These are phyloP conservation scores for Zelostemma sp. DNA, from an alignment of 1,140 invertebrate genomes.

Conservation along the genomic window DNA sequence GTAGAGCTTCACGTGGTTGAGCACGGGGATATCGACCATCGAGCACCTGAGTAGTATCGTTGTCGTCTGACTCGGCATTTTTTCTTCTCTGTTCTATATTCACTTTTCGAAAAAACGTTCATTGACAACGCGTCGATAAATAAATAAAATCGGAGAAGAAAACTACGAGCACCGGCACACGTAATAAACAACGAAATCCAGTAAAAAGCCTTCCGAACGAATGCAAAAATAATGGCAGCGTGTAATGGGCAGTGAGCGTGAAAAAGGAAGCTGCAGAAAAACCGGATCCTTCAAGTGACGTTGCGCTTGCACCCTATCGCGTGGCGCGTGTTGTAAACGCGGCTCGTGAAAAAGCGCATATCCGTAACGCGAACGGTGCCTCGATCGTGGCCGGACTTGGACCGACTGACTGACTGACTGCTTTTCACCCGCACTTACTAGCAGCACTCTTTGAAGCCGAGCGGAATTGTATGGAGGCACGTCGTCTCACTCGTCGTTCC, in stretches of 20 bases:
- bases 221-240: no score
- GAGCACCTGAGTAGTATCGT: conserved; percentile 69
- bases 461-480: conserved; percentile 32
- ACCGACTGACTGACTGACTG: conserved; percentile 63
- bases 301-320: conserved; percentile 15
- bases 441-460: conserved; percentile 34
- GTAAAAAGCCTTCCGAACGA: no score
- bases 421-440: conserved; percentile 54
- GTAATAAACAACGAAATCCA: no score
- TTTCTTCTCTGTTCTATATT: conserved; percentile 9
- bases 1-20: conserved; percentile 67
- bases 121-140: conserved; percentile 13
- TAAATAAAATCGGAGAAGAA: background rate
- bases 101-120: conserved; percentile 15
- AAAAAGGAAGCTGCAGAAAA: conserved; percentile 6
- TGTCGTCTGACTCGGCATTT: conserved; percentile 68
- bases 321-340: conserved; percentile 25
- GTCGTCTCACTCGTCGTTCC: conserved; percentile 21
- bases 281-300: no score
- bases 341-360: conserved; percentile 32
- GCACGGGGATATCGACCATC: conserved; percentile 67
- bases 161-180: no score
- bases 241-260: background rate
- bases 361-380: conserved; percentile 6
- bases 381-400: conserved; percentile 42